These are phyloP conservation scores for Mastomys coucha DNA, from an alignment of 2,113 vertebrate genomes.

Conservation along the genomic window DNA sequence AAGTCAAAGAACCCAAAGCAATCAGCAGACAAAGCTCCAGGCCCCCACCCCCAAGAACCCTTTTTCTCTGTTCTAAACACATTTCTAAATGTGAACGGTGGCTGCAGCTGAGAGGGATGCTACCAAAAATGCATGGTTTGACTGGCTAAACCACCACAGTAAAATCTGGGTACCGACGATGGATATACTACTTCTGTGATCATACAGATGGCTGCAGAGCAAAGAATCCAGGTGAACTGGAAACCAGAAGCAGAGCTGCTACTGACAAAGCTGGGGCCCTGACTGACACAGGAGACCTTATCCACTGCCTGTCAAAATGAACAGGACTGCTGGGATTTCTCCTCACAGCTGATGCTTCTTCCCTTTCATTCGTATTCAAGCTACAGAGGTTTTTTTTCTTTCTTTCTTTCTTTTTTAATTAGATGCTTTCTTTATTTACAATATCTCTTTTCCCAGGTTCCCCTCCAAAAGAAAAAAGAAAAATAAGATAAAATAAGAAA, in stretches of 20 bases:
- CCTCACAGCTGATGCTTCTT: constrained; percentile 18
- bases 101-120: constrained; percentile 31
- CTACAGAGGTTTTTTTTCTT: not conserved
- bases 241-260: constrained; percentile 47
- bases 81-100: constrained; percentile 40
- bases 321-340: not conserved
- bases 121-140: constrained; percentile 35
- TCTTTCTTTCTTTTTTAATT: no score
- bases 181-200: constrained; percentile 38
- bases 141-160: constrained; percentile 6
- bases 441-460: no score
- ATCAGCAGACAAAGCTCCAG: constrained; percentile 61
- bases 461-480: no score
- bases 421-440: no score
- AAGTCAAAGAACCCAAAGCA: constrained; percentile 73
- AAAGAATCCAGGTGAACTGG: constrained; percentile 10
- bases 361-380: constrained; percentile 8
- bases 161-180: constrained; percentile 21
- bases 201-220: constrained; percentile 27
- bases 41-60: not conserved
- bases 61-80: constrained; percentile 46
- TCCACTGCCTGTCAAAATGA: not conserved
- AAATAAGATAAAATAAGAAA: no score
- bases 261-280: constrained; percentile 14
- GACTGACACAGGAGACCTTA: constrained; percentile 59